Percentiles rank a stretch among this genome's conserved stretches.
These are phyloP conservation scores for Fringilla coelebs DNA, from an alignment of 2,797 vertebrate species.

Conservation along the genomic window DNA sequence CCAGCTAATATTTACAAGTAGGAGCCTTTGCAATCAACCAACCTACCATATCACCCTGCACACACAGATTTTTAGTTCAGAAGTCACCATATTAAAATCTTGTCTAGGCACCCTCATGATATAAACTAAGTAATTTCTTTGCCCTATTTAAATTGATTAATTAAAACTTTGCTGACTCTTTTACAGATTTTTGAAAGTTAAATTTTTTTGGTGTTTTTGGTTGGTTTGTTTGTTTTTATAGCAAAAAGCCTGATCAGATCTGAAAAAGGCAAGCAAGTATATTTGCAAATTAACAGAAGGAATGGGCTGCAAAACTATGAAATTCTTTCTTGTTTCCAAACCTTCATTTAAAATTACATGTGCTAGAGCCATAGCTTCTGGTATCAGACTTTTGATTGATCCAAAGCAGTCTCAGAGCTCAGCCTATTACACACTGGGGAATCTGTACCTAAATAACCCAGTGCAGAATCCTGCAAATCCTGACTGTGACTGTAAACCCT, in stretches of 20 bases:
- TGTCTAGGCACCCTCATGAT: neutral
- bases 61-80: neutral
- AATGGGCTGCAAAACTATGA: neutral
- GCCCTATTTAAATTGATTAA: neutral
- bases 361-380: neutral
- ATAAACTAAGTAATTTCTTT: neutral
- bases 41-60: neutral
- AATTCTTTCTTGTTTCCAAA: neutral
- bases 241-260: neutral
- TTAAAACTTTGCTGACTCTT: neutral
- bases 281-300: neutral
- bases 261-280: neutral
- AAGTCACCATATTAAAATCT: neutral
- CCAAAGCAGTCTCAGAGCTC: neutral
- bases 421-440: neutral
- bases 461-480: neutral
- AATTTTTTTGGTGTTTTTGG: fast-evolving
- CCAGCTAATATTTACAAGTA: neutral
- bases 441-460: neutral
- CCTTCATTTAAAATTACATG: neutral
- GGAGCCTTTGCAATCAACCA: neutral
- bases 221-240: neutral
- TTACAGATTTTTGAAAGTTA: neutral
- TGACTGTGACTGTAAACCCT: neutral
- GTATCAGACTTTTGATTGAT: neutral